These are phyloP conservation scores for Benthosema pterotum DNA, from an alignment of 2,797 vertebrate species.

Conservation along the genomic window DNA sequence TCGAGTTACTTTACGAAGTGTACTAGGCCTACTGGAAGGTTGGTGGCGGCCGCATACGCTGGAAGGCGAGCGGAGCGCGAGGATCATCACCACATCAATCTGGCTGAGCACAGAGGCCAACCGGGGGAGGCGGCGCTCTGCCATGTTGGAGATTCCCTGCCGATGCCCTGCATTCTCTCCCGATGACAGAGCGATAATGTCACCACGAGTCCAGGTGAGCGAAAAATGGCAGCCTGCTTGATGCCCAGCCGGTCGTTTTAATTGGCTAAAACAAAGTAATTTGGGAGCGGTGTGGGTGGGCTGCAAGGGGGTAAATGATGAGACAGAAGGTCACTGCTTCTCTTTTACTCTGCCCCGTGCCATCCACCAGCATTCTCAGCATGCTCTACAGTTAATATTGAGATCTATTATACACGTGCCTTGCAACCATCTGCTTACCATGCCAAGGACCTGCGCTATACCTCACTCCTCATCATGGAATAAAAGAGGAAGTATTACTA, in stretches of 20 bases:
- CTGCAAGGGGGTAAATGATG: conserved; percentile 82
- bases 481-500: conserved; percentile 17
- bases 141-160: conserved; percentile 60
- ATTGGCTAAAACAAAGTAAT: conserved; percentile 88
- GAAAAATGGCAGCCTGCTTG: conserved; percentile 75
- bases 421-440: conserved; percentile 81
- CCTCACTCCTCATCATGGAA: conserved; percentile 61
- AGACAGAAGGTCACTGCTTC: conserved; percentile 85
- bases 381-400: conserved; percentile 81
- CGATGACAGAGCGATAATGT: conserved; percentile 77
- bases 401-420: conserved; percentile 82
- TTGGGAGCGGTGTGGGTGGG: conserved; percentile 81
- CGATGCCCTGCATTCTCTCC: conserved; percentile 62
- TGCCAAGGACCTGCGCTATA: conserved; percentile 65
- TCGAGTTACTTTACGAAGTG: no score
- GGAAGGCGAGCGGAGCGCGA: not conserved
- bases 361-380: conserved; percentile 82
- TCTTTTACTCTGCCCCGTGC: conserved; percentile 76
- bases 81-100: conserved; percentile 63
- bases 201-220: conserved; percentile 76
- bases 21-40: no score
- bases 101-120: conserved; percentile 56
- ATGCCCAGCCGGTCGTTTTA: conserved; percentile 82
- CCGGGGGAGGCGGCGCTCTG: conserved; percentile 60
- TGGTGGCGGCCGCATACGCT: no score